Evolutionary conservation across 2,888 invertebrate species (phyloP).

Genomic region (Chironomus tentans): DNA sequence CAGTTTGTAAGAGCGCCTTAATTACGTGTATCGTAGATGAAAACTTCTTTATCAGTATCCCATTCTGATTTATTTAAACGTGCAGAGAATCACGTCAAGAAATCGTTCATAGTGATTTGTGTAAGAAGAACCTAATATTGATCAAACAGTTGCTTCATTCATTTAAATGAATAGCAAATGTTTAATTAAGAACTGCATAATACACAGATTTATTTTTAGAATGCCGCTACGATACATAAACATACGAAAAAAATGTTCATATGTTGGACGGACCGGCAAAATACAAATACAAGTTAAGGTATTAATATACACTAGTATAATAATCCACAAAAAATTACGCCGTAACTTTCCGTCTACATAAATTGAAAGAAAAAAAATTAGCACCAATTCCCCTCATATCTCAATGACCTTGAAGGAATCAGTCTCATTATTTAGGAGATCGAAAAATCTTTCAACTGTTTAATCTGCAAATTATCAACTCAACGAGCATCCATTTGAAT

Average conservation of each 20-base stretch:
- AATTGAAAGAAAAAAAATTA: no score
- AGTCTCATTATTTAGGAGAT: no score
- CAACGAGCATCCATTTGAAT: no score
- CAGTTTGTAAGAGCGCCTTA: no score
- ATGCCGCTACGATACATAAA: background rate
- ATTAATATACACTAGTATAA: background rate
- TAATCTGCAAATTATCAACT: no score
- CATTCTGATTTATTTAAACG: background rate
- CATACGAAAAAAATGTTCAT: background rate
- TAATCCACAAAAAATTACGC: no score
- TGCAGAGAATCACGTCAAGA: background rate
- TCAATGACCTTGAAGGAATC: no score
- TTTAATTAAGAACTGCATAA: background rate
- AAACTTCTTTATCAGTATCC: background rate
- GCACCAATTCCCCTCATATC: no score
- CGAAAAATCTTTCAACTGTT: no score
- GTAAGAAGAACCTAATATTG: background rate
- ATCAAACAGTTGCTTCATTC: background rate
- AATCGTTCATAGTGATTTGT: background rate
- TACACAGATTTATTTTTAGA: background rate
- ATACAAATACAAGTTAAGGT: background rate
- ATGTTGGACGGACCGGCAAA: background rate
- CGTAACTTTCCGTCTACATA: no score
- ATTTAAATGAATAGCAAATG: background rate
- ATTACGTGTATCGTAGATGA: no score